These are phyloP conservation scores for Alaudala cheleensis DNA, from an alignment of 2,113 vertebrate species.

Conservation along the genomic window DNA sequence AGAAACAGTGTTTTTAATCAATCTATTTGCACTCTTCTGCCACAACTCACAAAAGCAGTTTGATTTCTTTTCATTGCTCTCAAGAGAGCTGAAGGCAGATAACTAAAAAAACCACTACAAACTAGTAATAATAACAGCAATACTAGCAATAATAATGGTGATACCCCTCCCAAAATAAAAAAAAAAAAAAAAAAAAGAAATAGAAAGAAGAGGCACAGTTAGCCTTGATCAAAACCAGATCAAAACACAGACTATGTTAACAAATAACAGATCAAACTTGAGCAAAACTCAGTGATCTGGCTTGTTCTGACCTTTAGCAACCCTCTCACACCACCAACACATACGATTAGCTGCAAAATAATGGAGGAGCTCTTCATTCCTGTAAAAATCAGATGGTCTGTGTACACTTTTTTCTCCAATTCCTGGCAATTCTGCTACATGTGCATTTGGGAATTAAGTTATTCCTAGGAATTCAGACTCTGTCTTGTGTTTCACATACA, in stretches of 20 bases:
- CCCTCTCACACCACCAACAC: background rate
- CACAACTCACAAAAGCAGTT: conserved; percentile 75
- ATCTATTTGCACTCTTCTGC: conserved; percentile 75
- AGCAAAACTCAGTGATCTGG: background rate
- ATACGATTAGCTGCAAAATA: conserved; percentile 24
- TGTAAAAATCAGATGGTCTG: background rate
- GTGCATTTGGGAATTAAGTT: background rate
- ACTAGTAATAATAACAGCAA: conserved; percentile 40
- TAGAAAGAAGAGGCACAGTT: conserved; percentile 26
- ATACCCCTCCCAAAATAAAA: background rate
- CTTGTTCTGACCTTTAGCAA: background rate
- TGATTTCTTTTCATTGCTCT: conserved; percentile 76
- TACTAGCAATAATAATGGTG: conserved; percentile 22
- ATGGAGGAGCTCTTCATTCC: background rate
- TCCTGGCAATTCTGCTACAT: background rate
- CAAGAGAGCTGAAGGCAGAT: conserved; percentile 60
- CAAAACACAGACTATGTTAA: background rate
- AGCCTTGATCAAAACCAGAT: background rate
- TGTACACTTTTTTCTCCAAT: background rate
- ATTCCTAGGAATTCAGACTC: background rate
- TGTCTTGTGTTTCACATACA: background rate
- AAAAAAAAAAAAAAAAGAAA: background rate
- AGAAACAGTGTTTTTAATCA: conserved; percentile 72
- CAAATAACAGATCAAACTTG: background rate
- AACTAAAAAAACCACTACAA: conserved; percentile 14